phyloP scores from a whole-genome alignment of 1,140 invertebrate species.

The Saxidomus purpurata region DNA sequence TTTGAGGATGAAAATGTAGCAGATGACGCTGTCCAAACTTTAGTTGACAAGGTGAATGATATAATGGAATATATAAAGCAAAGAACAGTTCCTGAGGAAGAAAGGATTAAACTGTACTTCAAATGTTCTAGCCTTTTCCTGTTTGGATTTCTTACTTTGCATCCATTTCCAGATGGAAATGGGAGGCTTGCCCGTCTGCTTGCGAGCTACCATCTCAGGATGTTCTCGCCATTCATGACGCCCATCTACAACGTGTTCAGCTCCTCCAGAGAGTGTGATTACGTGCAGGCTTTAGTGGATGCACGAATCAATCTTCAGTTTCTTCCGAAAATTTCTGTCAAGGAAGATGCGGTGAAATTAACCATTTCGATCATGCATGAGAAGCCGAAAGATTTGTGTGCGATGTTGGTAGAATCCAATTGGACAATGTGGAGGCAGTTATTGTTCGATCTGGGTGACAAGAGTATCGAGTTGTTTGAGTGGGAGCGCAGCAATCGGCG shows the following conservation, averaged over 20 bases:
- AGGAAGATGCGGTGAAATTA: background rate
- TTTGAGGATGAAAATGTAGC: background rate
- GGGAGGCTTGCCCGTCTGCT: constrained; percentile 29
- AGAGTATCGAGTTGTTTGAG: background rate
- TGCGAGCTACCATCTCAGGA: background rate
- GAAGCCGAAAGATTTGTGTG: constrained; percentile 26
- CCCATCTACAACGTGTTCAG: constrained; percentile 50
- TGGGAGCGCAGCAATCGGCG: background rate
- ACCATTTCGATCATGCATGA: background rate
- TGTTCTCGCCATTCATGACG: constrained; percentile 45
- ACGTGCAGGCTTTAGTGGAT: constrained; percentile 33
- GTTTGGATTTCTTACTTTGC: background rate
- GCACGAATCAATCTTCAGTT: background rate
- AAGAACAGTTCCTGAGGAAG: background rate
- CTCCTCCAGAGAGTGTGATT: background rate
- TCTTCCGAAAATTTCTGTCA: background rate
- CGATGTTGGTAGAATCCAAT: constrained; percentile 44
- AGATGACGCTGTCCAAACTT: background rate
- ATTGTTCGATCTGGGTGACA: background rate
- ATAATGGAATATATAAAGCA: background rate
- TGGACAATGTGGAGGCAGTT: constrained; percentile 38
- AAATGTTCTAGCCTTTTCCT: constrained; percentile 36
- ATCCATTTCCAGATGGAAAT: constrained; percentile 53
- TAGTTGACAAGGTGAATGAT: constrained; percentile 23
- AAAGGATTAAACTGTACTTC: background rate